phyloP scores from a whole-genome alignment of 2,797 vertebrate species.

The Coracias cyanogaster region DNA sequence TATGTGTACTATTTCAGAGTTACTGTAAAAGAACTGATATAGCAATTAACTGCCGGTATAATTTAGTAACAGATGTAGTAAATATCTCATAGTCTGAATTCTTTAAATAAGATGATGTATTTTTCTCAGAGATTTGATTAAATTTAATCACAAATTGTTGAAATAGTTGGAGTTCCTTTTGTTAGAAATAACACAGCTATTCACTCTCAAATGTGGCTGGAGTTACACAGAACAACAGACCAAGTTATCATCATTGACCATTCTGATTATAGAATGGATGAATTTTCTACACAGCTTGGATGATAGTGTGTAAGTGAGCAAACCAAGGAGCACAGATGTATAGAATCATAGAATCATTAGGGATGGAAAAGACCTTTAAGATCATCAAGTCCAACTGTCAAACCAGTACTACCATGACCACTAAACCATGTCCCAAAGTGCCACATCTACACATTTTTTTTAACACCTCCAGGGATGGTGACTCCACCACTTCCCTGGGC shows the following conservation, averaged over 20 bases:
- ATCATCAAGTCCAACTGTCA: no score
- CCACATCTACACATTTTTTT: no score
- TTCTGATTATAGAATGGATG: not conserved
- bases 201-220: not conserved
- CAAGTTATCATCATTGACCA: not conserved
- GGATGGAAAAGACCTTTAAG: no score
- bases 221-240: not conserved
- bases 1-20: not conserved
- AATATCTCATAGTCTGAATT: not conserved
- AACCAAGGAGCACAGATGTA: not conserved
- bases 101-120: not conserved
- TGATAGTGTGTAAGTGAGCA: not conserved
- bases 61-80: not conserved
- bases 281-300: not conserved
- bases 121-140: not conserved
- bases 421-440: no score
- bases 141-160: not conserved
- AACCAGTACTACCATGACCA: no score
- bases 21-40: not conserved
- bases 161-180: not conserved
- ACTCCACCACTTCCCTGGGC: no score
- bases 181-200: not conserved
- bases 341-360: not conserved
- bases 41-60: not conserved
- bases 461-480: no score